Percentiles rank a stretch among this genome's conserved stretches.
Evolutionary conservation across 2,888 invertebrate genomes (phyloP).

Genomic region (Taenaris catops): DNA sequence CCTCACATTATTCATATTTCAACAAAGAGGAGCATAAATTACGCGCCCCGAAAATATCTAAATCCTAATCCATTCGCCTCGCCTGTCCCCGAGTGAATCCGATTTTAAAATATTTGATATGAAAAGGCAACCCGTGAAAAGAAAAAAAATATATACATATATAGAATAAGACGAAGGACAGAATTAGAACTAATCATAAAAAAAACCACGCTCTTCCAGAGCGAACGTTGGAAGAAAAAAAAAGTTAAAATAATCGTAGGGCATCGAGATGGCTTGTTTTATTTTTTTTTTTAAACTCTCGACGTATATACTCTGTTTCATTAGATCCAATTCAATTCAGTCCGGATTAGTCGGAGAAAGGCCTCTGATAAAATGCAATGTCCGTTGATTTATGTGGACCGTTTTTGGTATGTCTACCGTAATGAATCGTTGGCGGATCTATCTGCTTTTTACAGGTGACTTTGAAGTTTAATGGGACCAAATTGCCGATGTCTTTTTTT

Average conservation of each 20-base stretch:
- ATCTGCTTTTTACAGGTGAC: conserved; percentile 37
- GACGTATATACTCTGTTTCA: conserved; percentile 65
- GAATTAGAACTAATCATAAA: conserved; percentile 69
- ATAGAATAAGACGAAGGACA: conserved; percentile 59
- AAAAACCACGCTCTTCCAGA: conserved; percentile 56
- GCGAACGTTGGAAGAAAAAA: conserved; percentile 70
- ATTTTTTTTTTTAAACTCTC: conserved; percentile 58
- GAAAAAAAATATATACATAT: conserved; percentile 31
- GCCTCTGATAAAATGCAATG: conserved; percentile 67
- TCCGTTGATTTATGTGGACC: conserved; percentile 71
- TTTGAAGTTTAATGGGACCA: conserved; percentile 24
- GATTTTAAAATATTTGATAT: conserved; percentile 79
- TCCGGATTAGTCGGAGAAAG: conserved; percentile 72
- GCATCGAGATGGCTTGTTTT: conserved; percentile 59
- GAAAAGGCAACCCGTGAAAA: conserved; percentile 67
- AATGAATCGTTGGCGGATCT: conserved; percentile 61
- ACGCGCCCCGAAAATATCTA: conserved; percentile 74
- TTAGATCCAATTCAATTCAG: conserved; percentile 76
- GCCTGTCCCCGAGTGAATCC: conserved; percentile 73
- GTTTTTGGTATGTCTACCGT: conserved; percentile 52
- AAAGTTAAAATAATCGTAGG: conserved; percentile 76
- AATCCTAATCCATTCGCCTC: conserved; percentile 76
- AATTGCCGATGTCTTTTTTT: conserved; percentile 26
- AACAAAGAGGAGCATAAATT: conserved; percentile 74
- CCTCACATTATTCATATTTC: conserved; percentile 73